Percentiles rank a stretch among this genome's conserved stretches.
Evolutionary conservation across 1,140 invertebrate genomes (phyloP).

Genomic region (Calliopsis andreniformis): DNA sequence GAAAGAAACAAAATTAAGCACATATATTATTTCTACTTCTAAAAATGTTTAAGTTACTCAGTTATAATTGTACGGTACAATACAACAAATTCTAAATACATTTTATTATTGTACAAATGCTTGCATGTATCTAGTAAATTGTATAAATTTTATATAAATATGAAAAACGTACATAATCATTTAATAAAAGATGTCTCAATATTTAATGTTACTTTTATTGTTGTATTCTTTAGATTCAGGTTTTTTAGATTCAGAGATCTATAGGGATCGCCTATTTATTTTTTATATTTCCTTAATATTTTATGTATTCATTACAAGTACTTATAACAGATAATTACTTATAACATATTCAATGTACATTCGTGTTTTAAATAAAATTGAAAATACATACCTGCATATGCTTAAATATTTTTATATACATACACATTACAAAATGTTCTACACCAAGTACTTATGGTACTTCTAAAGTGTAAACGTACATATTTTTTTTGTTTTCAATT

Average conservation of each 20-base stretch:
- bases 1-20: too few relatives aligned
- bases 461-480: too few relatives aligned
- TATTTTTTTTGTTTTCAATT: too few relatives aligned
- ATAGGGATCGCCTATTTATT: slow-evolving; percentile 4
- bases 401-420: background rate
- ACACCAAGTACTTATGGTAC: too few relatives aligned
- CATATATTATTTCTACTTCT: slow-evolving; percentile 33
- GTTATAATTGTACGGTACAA: slow-evolving; percentile 19
- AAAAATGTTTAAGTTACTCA: slow-evolving; percentile 13
- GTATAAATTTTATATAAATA: slow-evolving; percentile 50
- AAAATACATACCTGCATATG: background rate
- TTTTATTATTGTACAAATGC: slow-evolving; percentile 5
- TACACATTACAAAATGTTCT: background rate
- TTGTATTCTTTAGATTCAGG: too few relatives aligned
- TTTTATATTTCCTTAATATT: background rate
- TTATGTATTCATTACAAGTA: background rate
- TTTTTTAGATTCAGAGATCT: slow-evolving; percentile 22
- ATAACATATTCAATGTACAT: background rate
- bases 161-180: slow-evolving; percentile 40
- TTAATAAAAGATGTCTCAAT: background rate
- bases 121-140: slow-evolving; percentile 36
- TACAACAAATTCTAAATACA: slow-evolving; percentile 17
- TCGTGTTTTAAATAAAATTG: background rate
- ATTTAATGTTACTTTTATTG: slow-evolving; percentile 23
- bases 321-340: background rate